Base-by-base conservation (phyloP, 1,140 invertebrate genomes). In the Heliconius melpomene region DNA sequence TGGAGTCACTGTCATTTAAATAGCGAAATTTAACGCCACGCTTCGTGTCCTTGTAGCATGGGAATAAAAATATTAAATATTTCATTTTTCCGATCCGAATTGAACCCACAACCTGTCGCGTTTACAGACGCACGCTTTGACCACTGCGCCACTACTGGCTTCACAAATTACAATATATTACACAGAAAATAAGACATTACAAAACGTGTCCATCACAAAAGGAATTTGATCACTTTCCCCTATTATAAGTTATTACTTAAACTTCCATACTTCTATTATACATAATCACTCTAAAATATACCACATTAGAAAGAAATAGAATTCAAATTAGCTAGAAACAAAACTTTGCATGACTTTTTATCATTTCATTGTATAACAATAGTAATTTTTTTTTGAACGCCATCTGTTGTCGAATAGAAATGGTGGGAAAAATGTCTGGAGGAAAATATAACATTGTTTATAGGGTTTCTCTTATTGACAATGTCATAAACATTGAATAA, bases 351-450 rank as follows among this genome's bases (percentile, higher is more conserved):
- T 54, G 50, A 75, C 46, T 66, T 79, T 73, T 54, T 72, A 46
- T 79, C 3, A 6, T 20, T 26, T 77, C 74, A 32, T 79, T 84
- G 75, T 74, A 46, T 32, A 81, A 87, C 84, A 87, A 87, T 87
- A 74, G 82, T 23, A n/a, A 1, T n/a, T 78, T 82, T 89, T 90
- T 82, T 87, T 85, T 77, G 79, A 87, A 79, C 85, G 91, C 88
- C 90, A 87, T 88, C 89, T 91, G 82, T 84, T 81, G 86, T 84
- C 84, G 84, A 84, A 83, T 91, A 91, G 90, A 90, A 88, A 92
- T 85, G 89, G 81, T 90, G 86, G 88, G 86, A 84, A 90, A 85
- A 60, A 29, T 66, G 60, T 83, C 72, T 36, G 71, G 40, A 86
- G 87, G 88, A 90, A 87, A 74, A 76, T 40, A 16, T 77, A 71